Evolutionary conservation across 2,113 vertebrate species (phyloP).

Genomic region (Ophiodon elongatus): DNA sequence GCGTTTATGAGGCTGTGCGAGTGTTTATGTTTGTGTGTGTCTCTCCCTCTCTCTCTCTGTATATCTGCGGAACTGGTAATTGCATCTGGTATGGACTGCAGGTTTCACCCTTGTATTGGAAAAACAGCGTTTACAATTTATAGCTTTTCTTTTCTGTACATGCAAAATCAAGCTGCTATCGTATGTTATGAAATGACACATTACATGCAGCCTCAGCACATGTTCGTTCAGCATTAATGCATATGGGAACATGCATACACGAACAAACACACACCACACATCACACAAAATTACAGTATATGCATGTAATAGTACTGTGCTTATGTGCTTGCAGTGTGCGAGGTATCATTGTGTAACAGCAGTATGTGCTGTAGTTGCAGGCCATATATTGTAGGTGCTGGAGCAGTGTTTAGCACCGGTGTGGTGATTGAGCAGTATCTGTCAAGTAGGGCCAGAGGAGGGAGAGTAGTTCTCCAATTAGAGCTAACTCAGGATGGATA

Average conservation of each 20-base stretch:
- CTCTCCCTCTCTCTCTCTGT: conserved; percentile 9
- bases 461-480: conserved; percentile 78
- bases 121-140: conserved; percentile 36
- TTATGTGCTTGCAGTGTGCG: not conserved
- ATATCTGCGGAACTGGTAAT: conserved; percentile 56
- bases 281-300: not conserved
- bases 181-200: conserved; percentile 32
- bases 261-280: not conserved
- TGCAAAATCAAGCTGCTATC: not conserved
- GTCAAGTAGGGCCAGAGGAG: conserved; percentile 66
- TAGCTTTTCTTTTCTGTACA: conserved; percentile 11
- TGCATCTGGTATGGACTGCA: conserved; percentile 56
- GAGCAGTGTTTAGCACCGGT: conserved; percentile 19
- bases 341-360: conserved; percentile 32
- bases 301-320: not conserved
- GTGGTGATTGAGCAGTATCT: conserved; percentile 71
- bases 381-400: conserved; percentile 7
- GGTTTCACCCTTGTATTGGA: conserved; percentile 49
- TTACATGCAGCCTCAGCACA: conserved; percentile 24
- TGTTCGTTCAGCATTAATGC: conserved; percentile 18
- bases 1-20: conserved; percentile 59
- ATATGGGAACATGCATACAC: conserved; percentile 2
- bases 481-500: conserved; percentile 76
- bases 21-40: conserved; percentile 60
- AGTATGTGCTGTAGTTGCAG: conserved; percentile 17